Evolutionary conservation across 2,888 invertebrate genomes (phyloP).

Genomic region (Chromoteleia sp.): DNA sequence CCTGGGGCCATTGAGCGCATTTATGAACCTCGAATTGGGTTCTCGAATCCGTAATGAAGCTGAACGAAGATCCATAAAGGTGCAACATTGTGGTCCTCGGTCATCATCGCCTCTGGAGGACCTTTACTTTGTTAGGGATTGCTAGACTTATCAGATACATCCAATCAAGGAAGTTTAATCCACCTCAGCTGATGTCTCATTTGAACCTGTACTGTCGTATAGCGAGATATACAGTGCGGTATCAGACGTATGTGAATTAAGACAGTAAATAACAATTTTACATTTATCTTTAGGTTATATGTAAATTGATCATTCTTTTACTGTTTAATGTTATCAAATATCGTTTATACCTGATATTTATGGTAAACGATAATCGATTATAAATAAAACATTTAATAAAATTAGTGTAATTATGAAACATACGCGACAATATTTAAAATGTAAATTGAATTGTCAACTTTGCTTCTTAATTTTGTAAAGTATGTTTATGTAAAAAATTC

Average conservation of each 20-base stretch:
- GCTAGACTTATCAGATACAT: conserved; percentile 56
- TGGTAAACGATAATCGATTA: too few relatives aligned
- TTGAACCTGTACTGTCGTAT: conserved; percentile 42
- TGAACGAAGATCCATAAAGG: conserved; percentile 65
- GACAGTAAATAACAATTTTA: conserved; percentile 41
- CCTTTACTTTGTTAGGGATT: conserved; percentile 46
- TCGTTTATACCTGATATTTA: not conserved
- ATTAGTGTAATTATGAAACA: too few relatives aligned
- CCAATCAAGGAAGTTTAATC: conserved; percentile 62
- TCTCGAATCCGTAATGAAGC: conserved; percentile 69
- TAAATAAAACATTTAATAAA: too few relatives aligned
- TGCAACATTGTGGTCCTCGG: conserved; percentile 65
- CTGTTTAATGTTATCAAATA: not conserved
- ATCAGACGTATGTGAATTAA: conserved; percentile 9
- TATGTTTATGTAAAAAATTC: too few relatives aligned
- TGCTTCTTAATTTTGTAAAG: too few relatives aligned
- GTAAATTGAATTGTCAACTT: too few relatives aligned
- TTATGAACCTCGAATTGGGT: conserved; percentile 80
- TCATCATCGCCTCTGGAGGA: conserved; percentile 59
- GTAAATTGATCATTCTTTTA: conserved; percentile 5
- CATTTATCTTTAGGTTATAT: conserved; percentile 14
- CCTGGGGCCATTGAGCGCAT: conserved; percentile 72
- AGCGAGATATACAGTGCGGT: conserved; percentile 35
- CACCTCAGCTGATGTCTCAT: conserved; percentile 48
- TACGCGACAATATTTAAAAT: too few relatives aligned